Base-by-base conservation (phyloP, 2,797 vertebrate species). In the Neosalanx taihuensis region DNA sequence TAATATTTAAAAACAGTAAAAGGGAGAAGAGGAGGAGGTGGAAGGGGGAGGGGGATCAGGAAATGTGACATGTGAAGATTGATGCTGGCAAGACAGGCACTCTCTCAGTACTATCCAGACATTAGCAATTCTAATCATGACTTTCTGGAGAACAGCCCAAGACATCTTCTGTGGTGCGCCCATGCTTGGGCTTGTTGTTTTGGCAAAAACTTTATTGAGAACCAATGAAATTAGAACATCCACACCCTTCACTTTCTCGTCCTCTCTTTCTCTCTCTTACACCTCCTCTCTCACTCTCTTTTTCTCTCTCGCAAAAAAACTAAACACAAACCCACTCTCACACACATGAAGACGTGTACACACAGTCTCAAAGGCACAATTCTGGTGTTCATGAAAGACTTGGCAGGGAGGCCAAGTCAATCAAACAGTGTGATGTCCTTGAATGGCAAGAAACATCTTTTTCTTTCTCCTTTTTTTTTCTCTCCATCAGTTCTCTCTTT, bases 1-100 rank as follows among this genome's bases (percentile, higher is more conserved):
- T 80, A 81, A 87, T 88, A 92, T 87, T 87, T 87, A 91, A 87
- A 74, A 79, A 41, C 9, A 60, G 68, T 9, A 68, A 76, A 26
- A 30, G 76, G 56, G 33, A 58, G 68, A 59, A 70, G 69, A 61
- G 57, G 26, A 49, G 46, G 26, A 2, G 51, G 49, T 23, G 57
- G 23, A 10, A 57, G 53, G 17, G 12, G 17, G 53, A 57, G 53
- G 67, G 51, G 20, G 35, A 10, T 41, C 37, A 41, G 37, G 37
- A 41, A 41, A 41, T 41, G 37, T 41, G 37, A 41, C 37, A 41
- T 2, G 37, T 10, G 9, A 41, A 10, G 37, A 41, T 41, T 41
- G 37, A 41, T 41, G 37, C 30, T 62, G 60, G 60, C 60, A 33
- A 31, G 29, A 6, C 37, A 41, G 37, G 37, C 12, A 18, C 9